Percentiles rank a stretch among this genome's conserved stretches.
These are phyloP conservation scores for Akabosia matsudoensis DNA, from an alignment of 1,140 invertebrate species.

Conservation along the genomic window DNA sequence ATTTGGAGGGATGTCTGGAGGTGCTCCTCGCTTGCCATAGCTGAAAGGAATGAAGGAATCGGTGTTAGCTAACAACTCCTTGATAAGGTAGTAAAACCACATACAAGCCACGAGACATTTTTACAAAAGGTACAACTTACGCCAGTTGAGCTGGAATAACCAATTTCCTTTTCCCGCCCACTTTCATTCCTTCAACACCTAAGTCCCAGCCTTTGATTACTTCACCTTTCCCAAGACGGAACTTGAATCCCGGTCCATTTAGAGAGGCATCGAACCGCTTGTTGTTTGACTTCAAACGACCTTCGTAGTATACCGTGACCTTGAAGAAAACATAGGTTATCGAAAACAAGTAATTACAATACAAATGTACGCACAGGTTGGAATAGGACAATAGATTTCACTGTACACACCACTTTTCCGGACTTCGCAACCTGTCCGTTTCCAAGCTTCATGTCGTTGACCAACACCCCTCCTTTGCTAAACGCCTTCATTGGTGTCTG, in stretches of 20 bases:
- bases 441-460: constrained; percentile 75
- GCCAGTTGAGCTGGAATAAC: constrained; percentile 77
- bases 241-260: constrained; percentile 77
- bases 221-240: constrained; percentile 75
- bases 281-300: constrained; percentile 71
- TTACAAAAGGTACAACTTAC: constrained; percentile 59
- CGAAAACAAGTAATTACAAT: background rate
- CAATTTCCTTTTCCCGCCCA: constrained; percentile 83
- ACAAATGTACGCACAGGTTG: too few relatives aligned
- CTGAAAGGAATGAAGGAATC: constrained; percentile 56
- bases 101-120: background rate
- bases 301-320: constrained; percentile 70
- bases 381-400: too few relatives aligned
- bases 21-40: constrained; percentile 74
- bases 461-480: constrained; percentile 62
- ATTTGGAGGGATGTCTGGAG: constrained; percentile 79
- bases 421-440: constrained; percentile 69
- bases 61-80: background rate
- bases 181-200: constrained; percentile 82
- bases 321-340: constrained; percentile 36
- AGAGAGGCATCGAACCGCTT: constrained; percentile 72
- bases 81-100: background rate
- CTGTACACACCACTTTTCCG: constrained; percentile 76
- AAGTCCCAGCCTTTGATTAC: constrained; percentile 91
- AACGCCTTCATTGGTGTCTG: constrained; percentile 42